Evolutionary conservation across 2,888 invertebrate species (phyloP), one percentile per base, ranked within the genome.

Genomic region (Pollenia labialis): DNA sequence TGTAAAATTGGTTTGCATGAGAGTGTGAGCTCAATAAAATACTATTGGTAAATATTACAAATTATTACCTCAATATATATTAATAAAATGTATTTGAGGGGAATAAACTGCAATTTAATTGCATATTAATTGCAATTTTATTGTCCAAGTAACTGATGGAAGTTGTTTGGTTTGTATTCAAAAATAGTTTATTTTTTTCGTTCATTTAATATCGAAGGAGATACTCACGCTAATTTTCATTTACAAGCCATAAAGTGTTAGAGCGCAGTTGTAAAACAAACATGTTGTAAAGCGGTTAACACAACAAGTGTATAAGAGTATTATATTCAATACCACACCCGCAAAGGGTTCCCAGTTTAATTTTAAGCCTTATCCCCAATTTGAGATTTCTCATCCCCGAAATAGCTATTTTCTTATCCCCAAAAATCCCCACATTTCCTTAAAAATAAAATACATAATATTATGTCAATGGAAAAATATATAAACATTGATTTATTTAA

Each of bases 41-140:
- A 40, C 50, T 42, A 12, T 60, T 32, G 44, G 46, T 40, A 18
- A 46, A 60, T 60, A 69, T 68, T 58, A 66, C 18, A 81, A 81
- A 44, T 68, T 62, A 75, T 69, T 75, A 69, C 75, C 75, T 75
- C 68, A 52, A 68, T 82, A 60, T 32, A 32, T 52, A 68, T 46
- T 54, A 56, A 56, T 54, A 72, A 81, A 72, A 50, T 16, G n/a
- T 52, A 50, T 52, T 12, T 52, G 23, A 44, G 44, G 18, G 7
- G 32, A 52, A 68, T 52, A 60, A 52, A 82, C 60, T 46, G 14
- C 64, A 58, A 46, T 52, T 69, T 75, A 75, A 82, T 82, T 82
- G 75, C 75, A 66, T 60, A 75, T 75, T 82, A 82, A 82, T 82
- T 82, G 81, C 75, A 82, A 60, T 68, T 82, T 82, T 82, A 82